Evolutionary conservation across 2,797 vertebrate genomes (phyloP).

Genomic region (Tiaroga cobitis): DNA sequence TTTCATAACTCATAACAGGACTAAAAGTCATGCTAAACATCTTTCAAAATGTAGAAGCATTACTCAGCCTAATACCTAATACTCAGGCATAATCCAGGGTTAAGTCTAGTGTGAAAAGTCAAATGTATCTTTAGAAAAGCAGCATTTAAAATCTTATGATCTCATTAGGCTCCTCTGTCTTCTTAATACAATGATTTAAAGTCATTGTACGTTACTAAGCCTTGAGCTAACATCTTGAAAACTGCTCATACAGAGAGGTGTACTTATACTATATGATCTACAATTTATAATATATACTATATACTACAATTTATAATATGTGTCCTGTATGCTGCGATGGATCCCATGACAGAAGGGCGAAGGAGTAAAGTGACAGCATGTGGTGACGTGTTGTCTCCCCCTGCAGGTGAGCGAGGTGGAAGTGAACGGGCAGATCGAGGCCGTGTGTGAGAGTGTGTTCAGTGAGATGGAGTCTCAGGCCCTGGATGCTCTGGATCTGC

Average conservation of each 20-base stretch:
- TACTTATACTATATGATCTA: not conserved
- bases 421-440: constrained; percentile 97
- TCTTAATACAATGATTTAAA: not conserved
- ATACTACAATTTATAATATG: not conserved
- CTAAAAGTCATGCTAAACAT: not conserved
- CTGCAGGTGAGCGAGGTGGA: constrained; percentile 96
- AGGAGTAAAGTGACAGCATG: not conserved
- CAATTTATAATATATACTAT: too few species aligned
- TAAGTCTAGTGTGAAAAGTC: not conserved
- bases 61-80: not conserved
- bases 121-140: not conserved
- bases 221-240: not conserved
- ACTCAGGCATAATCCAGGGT: not conserved
- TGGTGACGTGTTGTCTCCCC: constrained; percentile 45
- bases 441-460: constrained; percentile 94
- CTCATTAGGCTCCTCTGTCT: not conserved
- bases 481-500: constrained; percentile 93
- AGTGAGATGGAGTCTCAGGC: constrained; percentile 96
- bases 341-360: not conserved
- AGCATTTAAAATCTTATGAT: not conserved
- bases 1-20: not conserved
- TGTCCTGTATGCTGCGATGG: not conserved
- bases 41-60: not conserved
- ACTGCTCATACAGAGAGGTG: not conserved
- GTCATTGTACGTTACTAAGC: too few species aligned